Base-by-base conservation (phyloP, 1,140 invertebrate genomes). In the Calephelis virginiensis region DNA sequence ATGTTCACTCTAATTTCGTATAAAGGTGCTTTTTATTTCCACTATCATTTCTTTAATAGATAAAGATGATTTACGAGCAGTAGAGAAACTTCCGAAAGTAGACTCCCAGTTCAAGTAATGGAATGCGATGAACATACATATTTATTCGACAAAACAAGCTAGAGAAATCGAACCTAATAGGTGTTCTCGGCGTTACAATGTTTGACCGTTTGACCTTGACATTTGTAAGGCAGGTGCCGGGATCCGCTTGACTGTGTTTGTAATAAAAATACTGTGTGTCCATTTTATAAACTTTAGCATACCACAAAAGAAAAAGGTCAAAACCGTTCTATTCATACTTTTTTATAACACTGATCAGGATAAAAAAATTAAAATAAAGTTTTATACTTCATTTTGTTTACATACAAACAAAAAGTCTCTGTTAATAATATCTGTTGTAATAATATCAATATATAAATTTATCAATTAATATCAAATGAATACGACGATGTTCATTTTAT, bases 161-260 rank as follows among this genome's bases (percentile, higher is more conserved):
- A 77, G 87, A 86, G 85, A 90, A 86, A 88, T 87, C 85, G 78
- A 74, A 72, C 69, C 45, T 38, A 47, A 62, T 67, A 65, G n/a
- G n/a, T n/a, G n/a, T 63, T 67, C 65, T 72, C 56, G 73, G 69
- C 77, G 78, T 61, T 56, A 50, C 48, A 38, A 38, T 37, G 68
- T 73, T 82, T 56, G 81, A 81, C 82, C 81, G 73, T 77, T 73
- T 86, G 82, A 85, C 85, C 87, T 86, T 90, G 82, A 81, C 84
- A 85, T 89, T 90, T 78, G 66, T 49, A 75, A 78, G 69, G 74
- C 84, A 86, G 84, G 83, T 89, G 82, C 61, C 71, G 64, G 62
- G 67, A 74, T 80, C 76, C 73, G 74, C 69, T 48, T 76, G 61
- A 37, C 28, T 61, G 56, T 64, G 28, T 63, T 28, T n/a, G 60